Base-by-base conservation (phyloP, 2,113 vertebrate genomes). In the Alosa alosa region DNA sequence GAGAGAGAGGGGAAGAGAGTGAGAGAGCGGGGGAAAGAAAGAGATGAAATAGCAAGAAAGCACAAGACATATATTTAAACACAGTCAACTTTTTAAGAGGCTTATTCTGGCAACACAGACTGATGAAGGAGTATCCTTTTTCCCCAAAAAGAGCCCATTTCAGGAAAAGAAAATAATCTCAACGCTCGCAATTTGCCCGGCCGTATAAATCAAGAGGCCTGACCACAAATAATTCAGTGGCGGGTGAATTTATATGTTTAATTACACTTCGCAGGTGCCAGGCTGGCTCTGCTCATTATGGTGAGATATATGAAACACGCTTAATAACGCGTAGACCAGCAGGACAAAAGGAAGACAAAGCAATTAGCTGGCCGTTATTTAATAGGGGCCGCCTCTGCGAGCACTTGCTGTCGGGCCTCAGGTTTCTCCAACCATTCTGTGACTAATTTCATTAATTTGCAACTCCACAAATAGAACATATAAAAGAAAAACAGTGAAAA, bases 181-280 rank as follows among this genome's bases (percentile, higher is more conserved):
- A 94, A 94, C 90, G 88, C 92, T 91, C 25, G 92, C 92, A 93
- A 94, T 94, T 95, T 93, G 91, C 89, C 88, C 82, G 88, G 91
- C 90, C 85, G 88, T 94, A 94, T 95, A 95, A 95, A 95, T 95
- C 95, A 93, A 92, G 92, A 72, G 90, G 86, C 86, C 87, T 90
- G 93, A 94, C 93, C 91, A 92, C 93, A 94, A 94, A 95, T 95
- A 94, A 94, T 95, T 95, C 94, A 86, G 91, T 83, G 87, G 87
- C 88, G 89, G 90, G 94, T 95, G 93, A 95, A 96, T 95, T 95
- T 95, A 95, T 95, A 95, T 93, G 94, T 96, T 95, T 95, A 95
- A 96, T 96, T 95, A 95, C 92, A 81, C 90, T 88, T 86, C 92
- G 90, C 94, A 96, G 95, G 94, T 95, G 95, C 92, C 92, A 89